A percentile compares a stretch with the other conserved stretches of the same genome.
phyloP scores from a whole-genome alignment of 2,888 invertebrate species.

The Theretra japonica region DNA sequence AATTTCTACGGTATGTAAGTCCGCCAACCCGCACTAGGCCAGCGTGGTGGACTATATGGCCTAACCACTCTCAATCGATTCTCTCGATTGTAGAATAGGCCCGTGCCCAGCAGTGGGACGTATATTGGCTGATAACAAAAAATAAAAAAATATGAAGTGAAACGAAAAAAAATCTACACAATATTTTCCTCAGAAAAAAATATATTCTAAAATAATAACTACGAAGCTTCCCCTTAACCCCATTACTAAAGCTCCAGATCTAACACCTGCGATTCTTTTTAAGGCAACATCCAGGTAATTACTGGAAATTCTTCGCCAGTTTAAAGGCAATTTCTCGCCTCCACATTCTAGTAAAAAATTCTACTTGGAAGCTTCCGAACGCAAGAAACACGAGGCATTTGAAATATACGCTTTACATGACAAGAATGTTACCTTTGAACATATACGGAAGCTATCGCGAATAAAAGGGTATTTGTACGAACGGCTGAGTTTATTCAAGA shows the following conservation, averaged over 20 bases:
- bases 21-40: too few species aligned
- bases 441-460: not conserved
- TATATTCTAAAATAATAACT: not conserved
- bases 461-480: not conserved
- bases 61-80: too few species aligned
- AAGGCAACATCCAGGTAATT: slow-evolving; percentile 26
- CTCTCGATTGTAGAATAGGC: too few species aligned
- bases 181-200: too few species aligned
- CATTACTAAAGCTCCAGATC: slow-evolving; percentile 16
- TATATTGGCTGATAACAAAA: too few species aligned
- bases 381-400: slow-evolving; percentile 17
- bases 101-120: too few species aligned
- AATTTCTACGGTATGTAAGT: too few species aligned
- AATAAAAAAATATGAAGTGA: too few species aligned
- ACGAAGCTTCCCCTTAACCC: not conserved
- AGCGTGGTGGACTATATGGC: too few species aligned
- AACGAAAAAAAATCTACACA: too few species aligned
- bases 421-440: slow-evolving; percentile 12
- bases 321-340: slow-evolving; percentile 26
- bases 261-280: slow-evolving; percentile 22
- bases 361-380: slow-evolving; percentile 13
- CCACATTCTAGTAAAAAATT: slow-evolving; percentile 10
- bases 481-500: not conserved
- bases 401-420: slow-evolving; percentile 20
- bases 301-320: slow-evolving; percentile 3